Conservation (phyloP, 2,113 vertebrate species). For the Apodemus speciosus region DNA sequence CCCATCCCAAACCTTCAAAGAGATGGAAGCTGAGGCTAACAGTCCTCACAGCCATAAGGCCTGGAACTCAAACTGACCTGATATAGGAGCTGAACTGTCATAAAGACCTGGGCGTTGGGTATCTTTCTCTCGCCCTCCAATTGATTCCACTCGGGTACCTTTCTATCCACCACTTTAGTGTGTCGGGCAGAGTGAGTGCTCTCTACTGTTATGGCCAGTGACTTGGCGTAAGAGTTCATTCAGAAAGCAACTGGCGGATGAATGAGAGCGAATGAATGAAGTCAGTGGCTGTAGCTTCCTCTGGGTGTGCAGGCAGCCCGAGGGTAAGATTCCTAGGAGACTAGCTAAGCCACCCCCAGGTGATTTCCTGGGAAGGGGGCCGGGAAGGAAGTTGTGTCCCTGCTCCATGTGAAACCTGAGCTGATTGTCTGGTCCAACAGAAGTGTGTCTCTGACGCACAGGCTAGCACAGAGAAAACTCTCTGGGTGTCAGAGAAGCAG, state of each 20-base stretch:
- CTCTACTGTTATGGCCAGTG: background rate
- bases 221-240: background rate
- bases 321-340: slow-evolving; percentile 30
- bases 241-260: background rate
- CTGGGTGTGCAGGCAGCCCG: background rate
- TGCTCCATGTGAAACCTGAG: slow-evolving; percentile 38
- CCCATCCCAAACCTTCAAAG: background rate
- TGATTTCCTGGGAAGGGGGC: slow-evolving; percentile 55
- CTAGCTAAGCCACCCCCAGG: slow-evolving; percentile 47
- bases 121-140: background rate
- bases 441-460: background rate
- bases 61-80: slow-evolving; percentile 20
- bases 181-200: background rate
- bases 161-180: background rate
- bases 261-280: background rate
- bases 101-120: background rate
- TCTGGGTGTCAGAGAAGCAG: background rate
- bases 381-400: slow-evolving; percentile 53
- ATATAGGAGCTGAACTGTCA: background rate
- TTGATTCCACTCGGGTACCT: background rate
- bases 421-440: slow-evolving; percentile 35
- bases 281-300: background rate
- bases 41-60: background rate
- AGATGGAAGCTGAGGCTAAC: background rate
- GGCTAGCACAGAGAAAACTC: background rate